Base-by-base conservation (phyloP, 2,113 vertebrate genomes). In the Laterallus jamaicensis region DNA sequence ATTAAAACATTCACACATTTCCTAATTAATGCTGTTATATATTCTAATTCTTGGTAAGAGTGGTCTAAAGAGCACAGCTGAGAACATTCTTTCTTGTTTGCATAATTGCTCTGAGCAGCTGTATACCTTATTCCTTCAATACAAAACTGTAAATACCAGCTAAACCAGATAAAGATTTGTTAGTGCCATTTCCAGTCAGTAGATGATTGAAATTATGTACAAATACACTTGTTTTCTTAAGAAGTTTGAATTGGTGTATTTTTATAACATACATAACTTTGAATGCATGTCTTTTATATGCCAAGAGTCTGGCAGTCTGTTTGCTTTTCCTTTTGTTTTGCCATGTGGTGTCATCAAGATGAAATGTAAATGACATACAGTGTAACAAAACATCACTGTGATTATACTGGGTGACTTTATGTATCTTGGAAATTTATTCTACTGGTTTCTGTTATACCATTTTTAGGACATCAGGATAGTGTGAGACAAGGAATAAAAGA, bases 1-100 rank as follows among this genome's bases (percentile, higher is more conserved):
- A 68, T 95, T 92, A 91, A 88, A 95, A 58, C 58, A 86, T 88
- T 94, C 90, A 93, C 94, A 94, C 84, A 95, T 88, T 95, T 95
- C 81, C 75, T 88, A 97, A 94, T 95, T 96, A 93, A 92, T 92
- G 37, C 85, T 92, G 85, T 94, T 84, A 92, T 81, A 78, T 88
- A 88, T 86, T 60, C 80, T 97, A 81, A 93, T 88, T 87, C 70
- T 92, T 86, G 5, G 32, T 88, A 83, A 93, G 86, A 90, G 20
- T 10, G 39, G 82, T 91, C 73, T 95, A 88, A 95, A 92, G 90
- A 93, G 37, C 47, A 70, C 90, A 97, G 89, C 89, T 97, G 95
- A 94, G 83, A 96, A 93, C 78, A 89, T 82, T 94, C 56, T 75
- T 91, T 80, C 82, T 94, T 87, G 59, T 94, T 96, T 95, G 63